Evolutionary conservation across 2,888 invertebrate genomes (phyloP).

Genomic region (Dasypolia templi): DNA sequence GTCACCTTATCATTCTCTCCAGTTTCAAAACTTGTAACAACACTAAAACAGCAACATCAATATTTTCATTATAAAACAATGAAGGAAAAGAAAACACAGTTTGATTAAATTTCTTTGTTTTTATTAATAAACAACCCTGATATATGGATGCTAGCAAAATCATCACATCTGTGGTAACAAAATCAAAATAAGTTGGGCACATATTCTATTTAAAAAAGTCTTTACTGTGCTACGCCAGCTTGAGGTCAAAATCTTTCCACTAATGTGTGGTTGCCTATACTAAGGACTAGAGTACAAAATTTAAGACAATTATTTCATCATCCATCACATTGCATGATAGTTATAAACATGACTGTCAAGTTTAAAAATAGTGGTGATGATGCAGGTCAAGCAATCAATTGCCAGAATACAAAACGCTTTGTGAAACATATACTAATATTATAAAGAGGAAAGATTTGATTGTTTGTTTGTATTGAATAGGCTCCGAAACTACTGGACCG

Average conservation of each 20-base stretch:
- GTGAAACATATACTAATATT: no score
- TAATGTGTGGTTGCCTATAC: neutral
- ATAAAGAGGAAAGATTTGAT: no score
- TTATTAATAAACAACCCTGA: neutral
- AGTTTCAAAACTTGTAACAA: neutral
- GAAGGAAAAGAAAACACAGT: neutral
- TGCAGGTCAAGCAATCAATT: constrained; percentile 18
- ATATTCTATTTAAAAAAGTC: neutral
- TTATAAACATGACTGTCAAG: neutral
- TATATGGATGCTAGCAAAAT: neutral
- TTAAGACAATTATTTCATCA: constrained; percentile 38
- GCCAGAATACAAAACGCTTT: constrained; percentile 32
- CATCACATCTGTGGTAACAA: neutral
- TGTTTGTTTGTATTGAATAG: no score
- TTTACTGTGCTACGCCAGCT: no score
- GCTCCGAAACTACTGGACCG: no score
- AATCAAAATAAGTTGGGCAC: neutral
- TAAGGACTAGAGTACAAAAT: neutral
- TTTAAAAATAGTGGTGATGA: constrained; percentile 46
- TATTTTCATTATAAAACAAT: neutral
- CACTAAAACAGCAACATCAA: neutral
- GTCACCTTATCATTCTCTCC: neutral
- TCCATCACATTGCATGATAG: neutral
- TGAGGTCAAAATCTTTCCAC: neutral
- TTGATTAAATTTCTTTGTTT: neutral